Conservation (phyloP, 1,140 invertebrate species). For the Metopolophium dirhodum region DNA sequence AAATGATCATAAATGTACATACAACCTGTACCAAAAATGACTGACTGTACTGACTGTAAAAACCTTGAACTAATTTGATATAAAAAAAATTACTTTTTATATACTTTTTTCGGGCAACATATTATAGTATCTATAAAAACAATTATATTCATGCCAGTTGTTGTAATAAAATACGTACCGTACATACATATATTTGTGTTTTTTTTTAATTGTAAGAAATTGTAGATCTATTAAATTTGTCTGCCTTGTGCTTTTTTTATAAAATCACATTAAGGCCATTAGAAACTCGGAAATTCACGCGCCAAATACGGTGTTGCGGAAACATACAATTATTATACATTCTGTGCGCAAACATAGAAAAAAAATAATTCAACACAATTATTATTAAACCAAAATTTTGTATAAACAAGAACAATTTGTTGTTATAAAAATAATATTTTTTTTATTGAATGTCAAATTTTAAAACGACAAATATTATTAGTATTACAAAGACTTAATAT, state of each 20-base stretch:
- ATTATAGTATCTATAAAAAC: background rate
- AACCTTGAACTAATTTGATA: slow-evolving; percentile 37
- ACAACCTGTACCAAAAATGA: background rate
- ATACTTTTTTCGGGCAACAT: background rate
- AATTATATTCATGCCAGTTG: background rate
- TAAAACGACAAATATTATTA: background rate
- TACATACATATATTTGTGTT: background rate
- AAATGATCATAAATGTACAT: background rate
- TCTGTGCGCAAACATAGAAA: background rate
- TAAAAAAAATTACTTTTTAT: background rate
- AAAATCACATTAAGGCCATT: slow-evolving; percentile 52
- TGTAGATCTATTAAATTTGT: slow-evolving; percentile 6
- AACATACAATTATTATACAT: slow-evolving; percentile 45
- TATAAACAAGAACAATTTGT: background rate
- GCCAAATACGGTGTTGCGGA: slow-evolving; percentile 45
- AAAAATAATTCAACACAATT: background rate
- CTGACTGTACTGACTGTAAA: background rate
- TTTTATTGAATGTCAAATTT: background rate
- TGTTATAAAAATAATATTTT: background rate
- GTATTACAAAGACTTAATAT: too few relatives aligned
- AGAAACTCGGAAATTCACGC: slow-evolving; percentile 55
- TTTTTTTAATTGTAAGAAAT: slow-evolving; percentile 40
- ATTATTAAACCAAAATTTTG: background rate
- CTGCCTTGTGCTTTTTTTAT: background rate
- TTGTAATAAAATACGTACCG: background rate